Base-by-base conservation (phyloP, 2,797 vertebrate genomes). In the Geotrypetes seraphini region DNA sequence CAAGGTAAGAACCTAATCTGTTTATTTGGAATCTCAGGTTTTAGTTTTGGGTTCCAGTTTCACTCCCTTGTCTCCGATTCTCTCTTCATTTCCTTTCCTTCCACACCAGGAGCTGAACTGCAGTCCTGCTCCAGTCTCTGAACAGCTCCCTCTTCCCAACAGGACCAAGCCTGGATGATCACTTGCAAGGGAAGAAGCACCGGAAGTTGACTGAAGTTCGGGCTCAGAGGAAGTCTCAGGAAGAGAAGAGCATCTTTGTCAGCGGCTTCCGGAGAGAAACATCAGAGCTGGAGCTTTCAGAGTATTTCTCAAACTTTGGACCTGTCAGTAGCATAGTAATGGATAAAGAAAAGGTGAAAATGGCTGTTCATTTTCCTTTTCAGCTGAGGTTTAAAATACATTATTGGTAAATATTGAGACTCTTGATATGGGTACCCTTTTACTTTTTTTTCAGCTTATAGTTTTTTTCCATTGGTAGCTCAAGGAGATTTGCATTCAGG, bases 271-370 rank as follows among this genome's bases (percentile, higher is more conserved):
- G 69, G 8, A 75, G 80, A 1, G 66, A 77, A 18, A 67, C 81
- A 1, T 78, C 83, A 10, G 76, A 75, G 23, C 29, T 50, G 1
- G 79, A 87, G 26, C 43, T 97, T 4, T 39, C 48, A 0, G 66
- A 78, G 7, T 83, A 94, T 47, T 95, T 96, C 43, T 39, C 83
- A 43, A 43, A 70, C 36, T 95, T 87, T 31, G 90, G 90, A 3
- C 36, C 70, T 0, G 81, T 95, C 24, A 25, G 66, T 8, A 82
- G 85, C 5, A 69, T 96, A 3, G 85, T 96, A 57, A 80, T 95
- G 84, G 93, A 97, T 40, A 97, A 97, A 61, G 82, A 92, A 40
- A 86, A 84, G 86, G 92, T 96, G 27, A 25, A 39, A n/a, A 10
- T 36, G 25, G 3, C 7, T 28, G 6, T 8, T 10, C 10, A 7